phyloP scores from a whole-genome alignment of 1,140 invertebrate genomes.

The Panagrolaimus sp. region DNA sequence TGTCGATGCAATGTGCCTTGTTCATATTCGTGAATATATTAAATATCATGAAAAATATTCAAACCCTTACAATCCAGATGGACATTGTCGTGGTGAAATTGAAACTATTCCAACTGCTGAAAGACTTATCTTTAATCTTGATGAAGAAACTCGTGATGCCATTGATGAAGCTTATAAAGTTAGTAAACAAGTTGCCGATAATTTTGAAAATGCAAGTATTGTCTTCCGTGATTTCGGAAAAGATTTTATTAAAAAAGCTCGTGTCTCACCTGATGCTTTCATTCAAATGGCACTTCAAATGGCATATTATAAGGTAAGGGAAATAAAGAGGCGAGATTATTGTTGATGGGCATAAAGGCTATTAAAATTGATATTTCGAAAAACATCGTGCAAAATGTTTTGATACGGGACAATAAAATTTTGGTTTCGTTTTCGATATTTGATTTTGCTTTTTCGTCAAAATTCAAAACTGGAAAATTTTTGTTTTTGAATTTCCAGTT shows the following conservation, averaged over 20 bases:
- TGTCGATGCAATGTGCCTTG: slow-evolving; percentile 42
- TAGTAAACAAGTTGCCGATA: slow-evolving; percentile 27
- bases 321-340: no score
- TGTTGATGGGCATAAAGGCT: no score
- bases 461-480: no score
- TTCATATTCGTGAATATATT: slow-evolving; percentile 41
- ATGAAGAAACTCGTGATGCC: slow-evolving; percentile 22
- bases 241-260: slow-evolving; percentile 59
- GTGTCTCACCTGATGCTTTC: slow-evolving; percentile 62
- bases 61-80: slow-evolving; percentile 32
- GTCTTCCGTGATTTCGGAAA: slow-evolving; percentile 46
- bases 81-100: slow-evolving; percentile 28
- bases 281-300: slow-evolving; percentile 62
- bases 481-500: no score
- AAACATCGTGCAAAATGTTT: no score
- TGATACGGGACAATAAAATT: no score
- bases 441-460: no score
- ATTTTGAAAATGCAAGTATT: slow-evolving; percentile 38
- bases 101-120: slow-evolving; percentile 11
- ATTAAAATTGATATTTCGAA: no score
- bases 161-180: slow-evolving; percentile 31
- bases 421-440: no score
- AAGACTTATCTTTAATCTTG: slow-evolving; percentile 23
- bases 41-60: slow-evolving; percentile 38
- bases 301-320: slow-evolving; percentile 37